Evolutionary conservation across 2,797 vertebrate genomes (phyloP), one percentile per base, ranked within the genome.

Genomic region (Syngnathus acus): DNA sequence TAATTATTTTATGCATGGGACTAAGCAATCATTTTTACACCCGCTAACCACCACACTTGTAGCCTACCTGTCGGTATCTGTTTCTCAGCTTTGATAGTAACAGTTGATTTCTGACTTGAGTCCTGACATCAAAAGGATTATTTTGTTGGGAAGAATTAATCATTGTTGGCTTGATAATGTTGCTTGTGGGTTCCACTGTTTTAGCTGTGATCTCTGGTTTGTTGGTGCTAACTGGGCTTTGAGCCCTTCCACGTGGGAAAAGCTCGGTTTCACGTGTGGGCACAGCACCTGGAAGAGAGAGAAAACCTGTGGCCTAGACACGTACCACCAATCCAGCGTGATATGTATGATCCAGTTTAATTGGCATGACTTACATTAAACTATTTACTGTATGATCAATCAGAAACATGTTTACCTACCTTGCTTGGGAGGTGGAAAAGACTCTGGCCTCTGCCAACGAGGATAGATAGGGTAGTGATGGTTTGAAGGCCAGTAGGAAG

Each of bases 61-160:
- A 89, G 32, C 32, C 32, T 32, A 45, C 88, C 77, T 92, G 92
- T 84, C 89, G 88, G 74, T 91, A 92, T 88, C 87, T 86, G 82
- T 91, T 91, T 76, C 90, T 86, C 67, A 92, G 85, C 71, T 80
- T 90, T 17, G 78, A 83, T 2, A 91, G 72, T 67, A 91, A 79
- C 21, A 88, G 68, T 6, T 88, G 83, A 76, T 93, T 88, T 71
- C 81, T 88, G 62, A 81, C 72, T 72, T 83, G 79, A 26, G 70
- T 78, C 66, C 69, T 82, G 65, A 62, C 47, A 54, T 83, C 78
- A 38, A 72, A 43, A 8, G 77, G 70, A 50, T 66, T 78, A 64
- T 72, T 72, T 26, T 74, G 74, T 63, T 69, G 69, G 70, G 50
- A 50, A 72, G 26, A 71, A 21, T 64, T 55, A 47, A 64, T 75